A percentile compares a stretch with the other conserved stretches of the same genome.
Evolutionary conservation across 2,113 vertebrate genomes (phyloP).

Genomic region (Alexandromys fortis): DNA sequence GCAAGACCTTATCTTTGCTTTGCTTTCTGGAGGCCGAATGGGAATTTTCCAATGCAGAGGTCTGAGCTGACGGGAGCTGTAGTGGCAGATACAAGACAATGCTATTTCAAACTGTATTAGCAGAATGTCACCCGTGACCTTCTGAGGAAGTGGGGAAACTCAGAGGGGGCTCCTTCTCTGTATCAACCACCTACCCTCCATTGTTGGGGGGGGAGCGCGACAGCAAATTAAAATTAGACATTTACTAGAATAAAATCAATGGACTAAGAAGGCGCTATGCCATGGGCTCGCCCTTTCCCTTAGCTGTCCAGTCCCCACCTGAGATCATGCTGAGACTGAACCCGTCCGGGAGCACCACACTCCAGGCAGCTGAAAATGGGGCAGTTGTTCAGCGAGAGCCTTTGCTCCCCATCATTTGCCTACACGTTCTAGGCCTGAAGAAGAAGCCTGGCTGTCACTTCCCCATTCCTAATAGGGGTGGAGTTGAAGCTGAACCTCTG

Average conservation of each 20-base stretch:
- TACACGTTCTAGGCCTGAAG: too few species aligned
- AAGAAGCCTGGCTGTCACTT: background rate
- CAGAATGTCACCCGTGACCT: background rate
- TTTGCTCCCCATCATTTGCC: background rate
- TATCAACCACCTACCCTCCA: background rate
- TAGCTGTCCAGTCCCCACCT: background rate
- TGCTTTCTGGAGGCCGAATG: constrained; percentile 28
- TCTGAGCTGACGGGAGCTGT: constrained; percentile 14
- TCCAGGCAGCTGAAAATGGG: background rate
- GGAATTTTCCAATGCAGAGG: constrained; percentile 51
- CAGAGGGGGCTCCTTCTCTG: background rate
- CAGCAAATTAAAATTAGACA: background rate
- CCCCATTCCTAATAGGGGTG: background rate
- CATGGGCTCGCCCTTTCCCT: background rate
- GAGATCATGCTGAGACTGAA: background rate
- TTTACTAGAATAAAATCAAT: background rate
- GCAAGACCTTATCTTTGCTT: constrained; percentile 52
- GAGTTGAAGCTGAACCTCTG: background rate
- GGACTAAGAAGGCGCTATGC: background rate
- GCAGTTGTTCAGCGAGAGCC: too few species aligned
- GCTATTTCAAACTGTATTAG: constrained; percentile 21
- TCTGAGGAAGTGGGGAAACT: background rate
- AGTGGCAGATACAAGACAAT: background rate
- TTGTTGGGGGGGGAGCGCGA: background rate
- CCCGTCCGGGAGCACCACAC: too few species aligned